phyloP scores from a whole-genome alignment of 2,888 invertebrate species.

The Drosophila dives region DNA sequence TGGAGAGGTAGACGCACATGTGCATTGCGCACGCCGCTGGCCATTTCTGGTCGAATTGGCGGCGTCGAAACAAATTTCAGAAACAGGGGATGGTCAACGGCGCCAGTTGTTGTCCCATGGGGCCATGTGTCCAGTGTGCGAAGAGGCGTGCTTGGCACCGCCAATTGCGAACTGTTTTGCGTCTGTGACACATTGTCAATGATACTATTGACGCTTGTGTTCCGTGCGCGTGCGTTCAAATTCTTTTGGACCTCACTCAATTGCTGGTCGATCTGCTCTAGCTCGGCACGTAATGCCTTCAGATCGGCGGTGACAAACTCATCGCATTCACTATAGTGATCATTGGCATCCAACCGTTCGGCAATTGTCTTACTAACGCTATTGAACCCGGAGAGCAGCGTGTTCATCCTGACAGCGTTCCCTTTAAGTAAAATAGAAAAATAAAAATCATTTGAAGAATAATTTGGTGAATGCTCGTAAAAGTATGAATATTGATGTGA shows the following conservation, averaged over 20 bases:
- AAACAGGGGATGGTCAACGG: constrained; percentile 51
- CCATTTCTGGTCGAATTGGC: constrained; percentile 78
- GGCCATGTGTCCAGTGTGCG: constrained; percentile 1
- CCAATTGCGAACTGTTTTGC: not conserved
- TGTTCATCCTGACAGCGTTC: constrained; percentile 54
- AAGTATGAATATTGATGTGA: not conserved
- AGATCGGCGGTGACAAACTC: constrained; percentile 72
- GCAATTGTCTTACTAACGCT: constrained; percentile 69
- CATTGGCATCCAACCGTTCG: constrained; percentile 66
- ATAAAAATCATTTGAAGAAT: not conserved
- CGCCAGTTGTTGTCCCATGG: not conserved
- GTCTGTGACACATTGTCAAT: constrained; percentile 11
- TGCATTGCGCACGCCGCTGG: constrained; percentile 29
- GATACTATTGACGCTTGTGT: constrained; percentile 20
- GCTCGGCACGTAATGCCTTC: constrained; percentile 61
- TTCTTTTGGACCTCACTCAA: constrained; percentile 69
- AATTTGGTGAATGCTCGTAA: not conserved
- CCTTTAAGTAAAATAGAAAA: constrained; percentile 15
- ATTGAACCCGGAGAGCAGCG: constrained; percentile 72
- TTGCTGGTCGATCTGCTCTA: constrained; percentile 74
- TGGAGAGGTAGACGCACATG: constrained; percentile 77
- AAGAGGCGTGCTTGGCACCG: constrained; percentile 28
- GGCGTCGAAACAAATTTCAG: constrained; percentile 82
- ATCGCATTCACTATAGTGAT: constrained; percentile 70
- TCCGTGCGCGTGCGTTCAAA: constrained; percentile 49